Percentiles rank a stretch among this genome's conserved stretches.
Conservation (phyloP, 1,140 invertebrate species). For the Drosophila auraria region DNA sequence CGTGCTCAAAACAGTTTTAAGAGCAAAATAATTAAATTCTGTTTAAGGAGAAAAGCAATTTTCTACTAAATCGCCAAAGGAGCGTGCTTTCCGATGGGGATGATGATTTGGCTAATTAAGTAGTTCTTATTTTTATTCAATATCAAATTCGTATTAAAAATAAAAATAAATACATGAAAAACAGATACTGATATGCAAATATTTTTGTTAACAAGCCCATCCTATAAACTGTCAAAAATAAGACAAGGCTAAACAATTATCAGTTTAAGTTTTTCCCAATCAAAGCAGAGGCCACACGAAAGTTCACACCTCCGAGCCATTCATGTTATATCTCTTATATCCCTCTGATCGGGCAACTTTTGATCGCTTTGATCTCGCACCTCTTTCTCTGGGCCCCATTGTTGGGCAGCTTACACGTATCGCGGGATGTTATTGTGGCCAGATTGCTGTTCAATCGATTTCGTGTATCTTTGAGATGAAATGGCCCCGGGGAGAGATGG, state of each 20-base stretch:
- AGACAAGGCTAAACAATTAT: constrained; percentile 25
- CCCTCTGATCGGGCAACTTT: constrained; percentile 34
- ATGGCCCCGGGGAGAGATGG: constrained; percentile 57
- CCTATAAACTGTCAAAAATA: constrained; percentile 19
- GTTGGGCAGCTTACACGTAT: constrained; percentile 39
- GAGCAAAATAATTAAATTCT: constrained; percentile 71
- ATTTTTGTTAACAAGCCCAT: constrained; percentile 10
- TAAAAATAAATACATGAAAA: background rate
- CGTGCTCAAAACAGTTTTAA: constrained; percentile 52
- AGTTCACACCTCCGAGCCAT: constrained; percentile 65
- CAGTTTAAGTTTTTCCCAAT: constrained; percentile 28
- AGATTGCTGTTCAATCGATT: constrained; percentile 67
- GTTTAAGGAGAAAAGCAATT: constrained; percentile 55
- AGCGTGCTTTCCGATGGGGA: constrained; percentile 4
- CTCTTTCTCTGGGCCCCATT: constrained; percentile 27
- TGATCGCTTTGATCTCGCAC: constrained; percentile 68
- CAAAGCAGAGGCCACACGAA: constrained; percentile 59
- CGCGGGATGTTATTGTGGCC: constrained; percentile 23
- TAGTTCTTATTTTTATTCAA: background rate
- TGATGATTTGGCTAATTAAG: constrained; percentile 30
- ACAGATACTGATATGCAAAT: background rate
- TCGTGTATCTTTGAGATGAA: constrained; percentile 54
- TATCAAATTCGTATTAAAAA: background rate
- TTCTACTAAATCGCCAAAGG: constrained; percentile 39
- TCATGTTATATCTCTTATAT: constrained; percentile 24